Evolutionary conservation across 2,888 invertebrate species (phyloP), one percentile per base, ranked within the genome.

Genomic region (Erannis defoliaria): DNA sequence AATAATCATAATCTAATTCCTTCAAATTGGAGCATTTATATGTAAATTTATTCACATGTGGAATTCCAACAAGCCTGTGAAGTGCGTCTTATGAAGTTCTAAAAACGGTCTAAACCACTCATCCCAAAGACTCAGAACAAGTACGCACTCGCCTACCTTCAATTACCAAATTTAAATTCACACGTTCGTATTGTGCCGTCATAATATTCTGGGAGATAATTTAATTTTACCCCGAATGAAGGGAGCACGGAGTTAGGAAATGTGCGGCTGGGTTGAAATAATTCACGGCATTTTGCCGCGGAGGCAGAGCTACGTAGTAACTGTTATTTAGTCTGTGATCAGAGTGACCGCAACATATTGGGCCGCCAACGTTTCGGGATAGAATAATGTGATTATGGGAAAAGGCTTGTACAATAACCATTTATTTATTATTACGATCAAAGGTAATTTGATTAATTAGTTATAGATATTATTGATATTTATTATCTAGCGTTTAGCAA

Each of bases 91-190:
- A 42, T 26, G 23, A 43, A 57, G 18, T 45, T 43, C 49, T 35
- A 26, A 35, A 57, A 50, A 46, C 46, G 49, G n/a, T 14, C 26
- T 8, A 14, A 53, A 45, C 40, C 53, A 42, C 53, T 53, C 38
- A 42, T 23, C 42, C 40, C 49, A 40, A 19, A n/a, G 14, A 26
- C 59, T 59, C 18, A 21, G 46, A 37, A 33, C 26, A 46, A 10
- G 21, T 26, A 16, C 9, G 37, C 12, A n/a, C 29, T n/a, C n/a
- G n/a, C n/a, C 29, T 38, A 23, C 51, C 45, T 48, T 38, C 40
- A 64, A 64, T 64, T 54, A 56, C 51, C 51, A 42, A 64, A 62
- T 62, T 64, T 61, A 58, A 68, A 68, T 65, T 68, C 53, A 49
- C 65, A 54, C 61, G 48, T 54, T 54, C 53, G 58, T 55, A 58